Percentiles rank a stretch among this genome's conserved stretches.
Conservation (phyloP, 2,888 invertebrate genomes). For the Dryocosmus kuriphilus region DNA sequence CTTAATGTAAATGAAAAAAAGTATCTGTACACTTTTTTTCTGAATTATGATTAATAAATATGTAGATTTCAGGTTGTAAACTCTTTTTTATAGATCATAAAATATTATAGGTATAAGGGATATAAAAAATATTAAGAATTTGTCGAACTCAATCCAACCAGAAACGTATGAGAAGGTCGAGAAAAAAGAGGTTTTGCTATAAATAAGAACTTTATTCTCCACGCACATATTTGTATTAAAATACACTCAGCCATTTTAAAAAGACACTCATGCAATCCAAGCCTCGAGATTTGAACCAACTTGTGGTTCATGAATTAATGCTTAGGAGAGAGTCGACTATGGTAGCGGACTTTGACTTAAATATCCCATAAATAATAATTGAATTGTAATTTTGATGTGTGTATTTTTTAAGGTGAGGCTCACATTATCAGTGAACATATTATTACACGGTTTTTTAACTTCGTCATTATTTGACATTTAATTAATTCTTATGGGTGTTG, state of each 20-base stretch:
- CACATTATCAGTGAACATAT: too few relatives aligned
- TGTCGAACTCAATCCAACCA: not conserved
- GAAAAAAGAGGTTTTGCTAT: slow-evolving; percentile 1
- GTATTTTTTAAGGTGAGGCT: too few relatives aligned
- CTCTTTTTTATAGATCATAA: not conserved
- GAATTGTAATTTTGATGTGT: too few relatives aligned
- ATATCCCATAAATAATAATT: too few relatives aligned
- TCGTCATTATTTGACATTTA: too few relatives aligned
- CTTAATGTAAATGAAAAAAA: not conserved
- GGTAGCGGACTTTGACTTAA: too few relatives aligned
- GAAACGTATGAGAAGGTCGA: not conserved
- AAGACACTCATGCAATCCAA: slow-evolving; percentile 1
- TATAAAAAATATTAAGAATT: not conserved
- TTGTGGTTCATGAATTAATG: slow-evolving; percentile 18
- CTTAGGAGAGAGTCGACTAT: too few relatives aligned
- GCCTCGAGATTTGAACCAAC: slow-evolving; percentile 12
- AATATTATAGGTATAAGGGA: not conserved
- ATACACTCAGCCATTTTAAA: not conserved
- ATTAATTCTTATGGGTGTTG: too few relatives aligned
- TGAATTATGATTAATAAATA: not conserved
- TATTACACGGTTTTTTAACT: too few relatives aligned
- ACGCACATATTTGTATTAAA: not conserved
- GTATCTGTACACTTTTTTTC: not conserved
- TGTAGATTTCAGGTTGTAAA: not conserved
- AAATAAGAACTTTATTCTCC: slow-evolving; percentile 4